Conservation (phyloP, 2,888 invertebrate genomes). For the Alsophila aescularia region DNA sequence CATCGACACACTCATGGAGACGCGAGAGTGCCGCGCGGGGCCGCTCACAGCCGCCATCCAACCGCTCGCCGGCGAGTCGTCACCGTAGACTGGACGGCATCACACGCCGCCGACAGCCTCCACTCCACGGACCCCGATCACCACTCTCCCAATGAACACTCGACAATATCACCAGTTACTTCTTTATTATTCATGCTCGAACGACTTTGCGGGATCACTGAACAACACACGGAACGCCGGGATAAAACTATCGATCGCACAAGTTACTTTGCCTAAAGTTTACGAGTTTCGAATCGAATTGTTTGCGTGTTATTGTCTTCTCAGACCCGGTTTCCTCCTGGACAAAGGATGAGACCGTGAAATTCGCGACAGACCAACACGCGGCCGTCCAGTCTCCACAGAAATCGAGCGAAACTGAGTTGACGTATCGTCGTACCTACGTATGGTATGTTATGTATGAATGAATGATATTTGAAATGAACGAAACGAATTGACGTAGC, state of each 20-base stretch:
- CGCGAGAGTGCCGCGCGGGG: constrained; percentile 95
- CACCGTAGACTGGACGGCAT: constrained; percentile 75
- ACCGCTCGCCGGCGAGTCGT: constrained; percentile 80
- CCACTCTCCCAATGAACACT: constrained; percentile 72
- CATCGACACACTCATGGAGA: constrained; percentile 95
- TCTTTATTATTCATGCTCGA: constrained; percentile 83
- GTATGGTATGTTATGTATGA: too few species aligned
- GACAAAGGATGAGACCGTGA: constrained; percentile 79
- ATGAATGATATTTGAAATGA: too few species aligned
- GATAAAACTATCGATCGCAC: constrained; percentile 62
- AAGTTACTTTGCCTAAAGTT: constrained; percentile 43
- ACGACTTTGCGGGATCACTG: constrained; percentile 77
- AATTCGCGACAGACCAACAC: constrained; percentile 51
- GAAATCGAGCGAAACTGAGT: constrained; percentile 80
- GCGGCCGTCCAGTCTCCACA: constrained; percentile 63
- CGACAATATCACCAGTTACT: constrained; percentile 78
- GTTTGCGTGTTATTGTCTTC: constrained; percentile 45
- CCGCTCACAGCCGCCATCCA: constrained; percentile 87
- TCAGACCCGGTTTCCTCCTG: constrained; percentile 59
- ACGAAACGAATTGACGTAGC: too few species aligned
- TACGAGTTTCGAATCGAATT: constrained; percentile 21
- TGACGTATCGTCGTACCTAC: too few species aligned
- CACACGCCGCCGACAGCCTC: constrained; percentile 66
- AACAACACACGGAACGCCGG: constrained; percentile 65
- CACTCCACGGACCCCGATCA: constrained; percentile 65